Evolutionary conservation across 2,888 invertebrate genomes (phyloP).

Genomic region (Lasioglossum lativentre): DNA sequence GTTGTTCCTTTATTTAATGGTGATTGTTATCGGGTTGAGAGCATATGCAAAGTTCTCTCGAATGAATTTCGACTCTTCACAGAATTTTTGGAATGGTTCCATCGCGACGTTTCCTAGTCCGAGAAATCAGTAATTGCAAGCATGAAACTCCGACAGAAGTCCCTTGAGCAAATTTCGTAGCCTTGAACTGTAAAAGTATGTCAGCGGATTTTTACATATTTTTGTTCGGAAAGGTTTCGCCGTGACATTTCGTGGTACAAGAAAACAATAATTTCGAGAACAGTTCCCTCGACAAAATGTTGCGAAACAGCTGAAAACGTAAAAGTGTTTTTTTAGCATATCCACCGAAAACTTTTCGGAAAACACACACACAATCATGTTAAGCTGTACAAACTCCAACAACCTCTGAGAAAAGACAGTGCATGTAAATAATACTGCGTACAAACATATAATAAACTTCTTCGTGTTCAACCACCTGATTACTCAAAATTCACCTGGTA

Average conservation of each 20-base stretch:
- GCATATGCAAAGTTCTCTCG: neutral
- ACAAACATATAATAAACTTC: neutral
- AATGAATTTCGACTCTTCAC: neutral
- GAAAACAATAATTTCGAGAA: neutral
- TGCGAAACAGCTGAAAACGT: neutral
- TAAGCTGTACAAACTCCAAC: neutral
- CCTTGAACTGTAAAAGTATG: neutral
- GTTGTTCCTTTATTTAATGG: neutral
- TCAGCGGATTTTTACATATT: neutral
- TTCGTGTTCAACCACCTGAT: neutral
- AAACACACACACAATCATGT: neutral
- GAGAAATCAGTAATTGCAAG: neutral
- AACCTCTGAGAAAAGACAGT: neutral
- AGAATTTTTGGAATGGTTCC: neutral
- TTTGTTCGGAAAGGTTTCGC: neutral
- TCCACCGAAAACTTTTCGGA: neutral
- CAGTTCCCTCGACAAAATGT: neutral
- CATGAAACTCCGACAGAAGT: neutral
- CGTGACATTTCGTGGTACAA: neutral
- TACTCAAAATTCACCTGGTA: neutral
- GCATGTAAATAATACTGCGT: no score
- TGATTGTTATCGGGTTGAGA: neutral
- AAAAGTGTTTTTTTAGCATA: neutral
- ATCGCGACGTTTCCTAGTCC: neutral
- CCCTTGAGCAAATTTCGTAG: neutral